Evolutionary conservation across 2,888 invertebrate genomes (phyloP).

Genomic region (Lamellibrachia columna): DNA sequence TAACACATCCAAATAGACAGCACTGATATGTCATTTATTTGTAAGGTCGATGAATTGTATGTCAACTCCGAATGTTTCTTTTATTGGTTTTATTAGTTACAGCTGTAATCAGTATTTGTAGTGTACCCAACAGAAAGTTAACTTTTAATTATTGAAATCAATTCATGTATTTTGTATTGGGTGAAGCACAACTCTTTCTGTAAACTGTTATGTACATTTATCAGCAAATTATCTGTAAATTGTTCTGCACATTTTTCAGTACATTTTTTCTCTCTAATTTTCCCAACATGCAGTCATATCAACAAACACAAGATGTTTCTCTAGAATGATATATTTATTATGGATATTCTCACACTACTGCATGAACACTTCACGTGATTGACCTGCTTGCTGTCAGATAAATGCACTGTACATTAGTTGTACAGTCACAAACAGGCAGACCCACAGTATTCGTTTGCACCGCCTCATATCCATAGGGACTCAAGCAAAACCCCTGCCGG

Average conservation of each 20-base stretch:
- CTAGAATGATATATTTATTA: background rate
- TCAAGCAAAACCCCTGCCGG: background rate
- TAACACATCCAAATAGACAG: background rate
- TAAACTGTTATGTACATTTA: background rate
- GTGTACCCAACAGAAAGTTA: background rate
- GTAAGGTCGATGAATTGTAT: too few species aligned
- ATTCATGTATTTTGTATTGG: background rate
- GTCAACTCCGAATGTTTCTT: too few species aligned
- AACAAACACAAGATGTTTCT: background rate
- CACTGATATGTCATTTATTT: background rate
- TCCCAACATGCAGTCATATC: background rate
- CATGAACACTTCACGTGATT: background rate
- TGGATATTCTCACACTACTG: background rate
- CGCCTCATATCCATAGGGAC: background rate
- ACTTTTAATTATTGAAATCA: background rate
- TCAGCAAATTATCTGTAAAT: background rate
- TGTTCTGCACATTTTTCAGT: background rate
- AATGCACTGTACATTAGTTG: background rate
- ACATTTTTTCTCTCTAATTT: background rate
- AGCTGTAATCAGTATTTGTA: background rate
- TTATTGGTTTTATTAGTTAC: too few species aligned
- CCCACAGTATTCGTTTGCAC: background rate
- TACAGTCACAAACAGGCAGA: background rate
- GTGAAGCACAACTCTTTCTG: too few species aligned
- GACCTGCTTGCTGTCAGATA: constrained; percentile 4